A percentile compares a stretch with the other conserved stretches of the same genome.
Conservation (phyloP, 2,113 vertebrate genomes). For the Verasper variegatus region DNA sequence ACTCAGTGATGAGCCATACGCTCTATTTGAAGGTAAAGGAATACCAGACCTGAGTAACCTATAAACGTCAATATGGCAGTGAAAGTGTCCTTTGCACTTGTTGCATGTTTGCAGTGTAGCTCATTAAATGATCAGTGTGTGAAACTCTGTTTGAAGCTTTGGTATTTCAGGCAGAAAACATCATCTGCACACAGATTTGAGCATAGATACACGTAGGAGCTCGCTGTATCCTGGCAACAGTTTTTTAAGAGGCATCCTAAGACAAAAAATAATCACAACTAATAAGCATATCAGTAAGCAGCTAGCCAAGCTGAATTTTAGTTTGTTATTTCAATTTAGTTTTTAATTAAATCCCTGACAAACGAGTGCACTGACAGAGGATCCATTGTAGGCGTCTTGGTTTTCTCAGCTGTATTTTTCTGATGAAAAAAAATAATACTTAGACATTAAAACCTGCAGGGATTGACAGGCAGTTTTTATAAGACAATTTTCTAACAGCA, state of each 20-base stretch:
- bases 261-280: background rate
- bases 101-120: constrained; percentile 22
- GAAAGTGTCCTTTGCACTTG: constrained; percentile 16
- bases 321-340: background rate
- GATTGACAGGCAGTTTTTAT: background rate
- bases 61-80: background rate
- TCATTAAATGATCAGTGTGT: constrained; percentile 16
- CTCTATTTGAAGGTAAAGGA: background rate
- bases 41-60: background rate
- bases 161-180: constrained; percentile 42
- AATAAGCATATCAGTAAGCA: background rate
- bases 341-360: background rate
- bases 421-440: background rate
- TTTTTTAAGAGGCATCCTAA: background rate
- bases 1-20: background rate
- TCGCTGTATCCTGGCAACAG: background rate
- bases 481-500: background rate
- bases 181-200: background rate
- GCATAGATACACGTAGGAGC: background rate
- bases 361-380: background rate
- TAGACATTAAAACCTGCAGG: background rate
- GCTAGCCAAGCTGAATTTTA: background rate
- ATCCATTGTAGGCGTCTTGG: too few relatives aligned
- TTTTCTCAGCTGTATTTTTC: background rate
- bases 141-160: constrained; percentile 20